Percentiles rank a stretch among this genome's conserved stretches.
phyloP scores from a whole-genome alignment of 2,113 vertebrate genomes.

The Alces alces region DNA sequence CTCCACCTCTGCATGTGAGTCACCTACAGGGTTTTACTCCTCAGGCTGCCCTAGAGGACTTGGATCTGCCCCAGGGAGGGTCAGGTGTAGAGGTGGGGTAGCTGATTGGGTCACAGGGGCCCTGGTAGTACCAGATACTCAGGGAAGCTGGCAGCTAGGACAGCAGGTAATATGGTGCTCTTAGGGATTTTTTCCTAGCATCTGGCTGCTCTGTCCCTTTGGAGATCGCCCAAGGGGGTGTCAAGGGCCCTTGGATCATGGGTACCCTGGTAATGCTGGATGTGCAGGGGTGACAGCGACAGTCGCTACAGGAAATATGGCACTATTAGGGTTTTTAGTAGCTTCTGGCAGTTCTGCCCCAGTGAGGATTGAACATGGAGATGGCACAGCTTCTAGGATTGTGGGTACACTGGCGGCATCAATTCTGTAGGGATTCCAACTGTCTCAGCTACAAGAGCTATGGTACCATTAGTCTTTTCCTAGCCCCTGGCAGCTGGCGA shows the following conservation, averaged over 20 bases:
- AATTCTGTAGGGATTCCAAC: background rate
- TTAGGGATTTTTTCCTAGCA: background rate
- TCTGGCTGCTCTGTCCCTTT: background rate
- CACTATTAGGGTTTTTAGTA: background rate
- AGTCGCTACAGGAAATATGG: background rate
- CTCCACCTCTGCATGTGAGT: background rate
- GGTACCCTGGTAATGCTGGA: background rate
- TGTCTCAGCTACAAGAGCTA: background rate
- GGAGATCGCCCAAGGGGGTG: background rate
- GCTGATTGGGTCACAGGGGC: background rate
- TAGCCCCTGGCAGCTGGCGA: background rate
- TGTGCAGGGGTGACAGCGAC: background rate
- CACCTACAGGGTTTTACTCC: background rate
- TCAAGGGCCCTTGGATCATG: background rate
- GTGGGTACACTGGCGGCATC: background rate
- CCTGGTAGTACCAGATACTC: background rate
- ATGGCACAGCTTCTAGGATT: background rate
- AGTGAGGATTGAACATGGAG: background rate
- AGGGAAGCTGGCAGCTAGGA: background rate
- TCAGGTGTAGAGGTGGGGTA: background rate
- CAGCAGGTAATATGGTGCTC: background rate
- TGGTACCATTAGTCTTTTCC: background rate
- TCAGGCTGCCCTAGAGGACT: background rate
- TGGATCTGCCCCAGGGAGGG: background rate
- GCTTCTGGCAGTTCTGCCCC: background rate